Evolutionary conservation across 1,140 invertebrate genomes (phyloP).

Genomic region (Homarus americanus): DNA sequence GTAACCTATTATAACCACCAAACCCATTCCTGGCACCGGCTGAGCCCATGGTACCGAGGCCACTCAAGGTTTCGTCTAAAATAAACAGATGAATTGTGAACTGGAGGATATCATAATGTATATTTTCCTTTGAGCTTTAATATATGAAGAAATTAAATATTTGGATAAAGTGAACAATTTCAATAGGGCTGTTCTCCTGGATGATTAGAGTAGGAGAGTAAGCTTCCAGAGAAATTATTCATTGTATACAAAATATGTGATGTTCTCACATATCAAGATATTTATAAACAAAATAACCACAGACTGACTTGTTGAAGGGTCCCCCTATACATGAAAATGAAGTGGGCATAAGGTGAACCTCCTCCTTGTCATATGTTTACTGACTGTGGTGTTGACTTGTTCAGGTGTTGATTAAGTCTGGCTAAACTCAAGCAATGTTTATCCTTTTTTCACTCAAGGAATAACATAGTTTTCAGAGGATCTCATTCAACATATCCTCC

Average conservation of each 20-base stretch:
- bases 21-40: constrained; percentile 68
- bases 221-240: constrained; percentile 6
- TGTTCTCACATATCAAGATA: not conserved
- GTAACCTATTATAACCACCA: constrained; percentile 50
- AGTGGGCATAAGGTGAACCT: constrained; percentile 16
- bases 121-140: not conserved
- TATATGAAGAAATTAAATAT: not conserved
- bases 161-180: not conserved
- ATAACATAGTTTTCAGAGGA: not conserved
- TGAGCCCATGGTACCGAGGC: constrained; percentile 69
- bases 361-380: not conserved
- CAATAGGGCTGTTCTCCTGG: constrained; percentile 7
- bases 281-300: not conserved
- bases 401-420: not conserved
- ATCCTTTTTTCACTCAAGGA: not conserved
- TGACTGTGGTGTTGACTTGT: not conserved
- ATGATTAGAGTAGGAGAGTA: constrained; percentile 11
- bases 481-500: not conserved
- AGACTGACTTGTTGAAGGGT: constrained; percentile 9
- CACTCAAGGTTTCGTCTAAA: constrained; percentile 67
- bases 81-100: not conserved
- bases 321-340: constrained; percentile 46
- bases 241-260: not conserved
- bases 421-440: not conserved
- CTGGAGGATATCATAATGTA: not conserved